Evolutionary conservation across 2,797 vertebrate genomes (phyloP).

Genomic region (Peromyscus eremicus): DNA sequence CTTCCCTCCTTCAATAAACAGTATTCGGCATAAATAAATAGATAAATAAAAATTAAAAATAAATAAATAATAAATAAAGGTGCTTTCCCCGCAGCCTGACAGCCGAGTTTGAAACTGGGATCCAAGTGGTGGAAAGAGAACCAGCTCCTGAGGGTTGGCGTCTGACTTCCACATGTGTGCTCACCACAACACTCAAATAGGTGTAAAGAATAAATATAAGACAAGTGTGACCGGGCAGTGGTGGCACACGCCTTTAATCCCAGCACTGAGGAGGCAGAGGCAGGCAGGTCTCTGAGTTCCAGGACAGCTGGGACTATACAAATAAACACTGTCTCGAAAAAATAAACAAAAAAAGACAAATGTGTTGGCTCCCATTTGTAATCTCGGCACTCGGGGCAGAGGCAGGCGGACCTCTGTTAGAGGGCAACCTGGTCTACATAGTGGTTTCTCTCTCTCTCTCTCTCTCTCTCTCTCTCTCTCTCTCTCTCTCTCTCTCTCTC

Average conservation of each 20-base stretch:
- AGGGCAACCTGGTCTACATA: neutral
- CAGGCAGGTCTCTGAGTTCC: too few species aligned
- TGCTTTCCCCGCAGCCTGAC: neutral
- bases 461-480: too few species aligned
- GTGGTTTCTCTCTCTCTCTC: too few species aligned
- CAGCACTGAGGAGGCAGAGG: too few species aligned
- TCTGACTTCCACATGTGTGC: neutral
- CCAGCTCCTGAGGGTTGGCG: neutral
- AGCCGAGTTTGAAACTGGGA: neutral
- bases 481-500: neutral
- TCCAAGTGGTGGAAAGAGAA: neutral
- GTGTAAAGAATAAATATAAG: neutral
- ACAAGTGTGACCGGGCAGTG: neutral
- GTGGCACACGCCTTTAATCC: too few species aligned
- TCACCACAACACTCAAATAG: neutral
- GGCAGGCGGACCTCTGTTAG: neutral
- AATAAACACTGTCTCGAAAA: too few species aligned
- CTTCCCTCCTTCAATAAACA: too few species aligned
- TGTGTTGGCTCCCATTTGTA: neutral
- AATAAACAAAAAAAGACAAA: neutral
- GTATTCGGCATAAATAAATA: too few species aligned
- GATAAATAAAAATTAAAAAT: too few species aligned
- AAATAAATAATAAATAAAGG: neutral
- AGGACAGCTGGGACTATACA: too few species aligned
- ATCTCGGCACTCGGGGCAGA: neutral